Base-by-base conservation (phyloP, 2,888 invertebrate genomes). In the Synergus itoensis region DNA sequence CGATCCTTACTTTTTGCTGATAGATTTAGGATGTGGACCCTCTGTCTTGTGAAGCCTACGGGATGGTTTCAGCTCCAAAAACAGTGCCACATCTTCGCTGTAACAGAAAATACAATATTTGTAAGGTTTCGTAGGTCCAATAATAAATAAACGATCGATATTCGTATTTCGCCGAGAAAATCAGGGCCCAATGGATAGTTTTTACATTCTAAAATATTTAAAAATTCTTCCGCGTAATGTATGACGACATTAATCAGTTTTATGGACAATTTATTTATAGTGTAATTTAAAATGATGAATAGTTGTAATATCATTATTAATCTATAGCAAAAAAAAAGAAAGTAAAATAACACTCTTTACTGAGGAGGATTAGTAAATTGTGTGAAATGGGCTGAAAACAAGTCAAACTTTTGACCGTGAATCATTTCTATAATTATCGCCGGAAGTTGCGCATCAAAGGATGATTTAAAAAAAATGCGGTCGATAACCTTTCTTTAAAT, bases 1-100 rank as follows among this genome's bases (percentile, higher is more conserved):
- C 82, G 76, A 76, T 87, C 88, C 91, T 91, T 91, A 91, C 91
- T 91, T 89, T 90, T 89, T 91, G 82, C 87, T 88, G 83, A 90
- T 85, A 83, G 83, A 80, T 84, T 83, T 85, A 73, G 84, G 89
- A 82, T 85, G 87, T 77, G 88, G 87, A 83, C 81, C 84, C 85
- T 86, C 87, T 80, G 84, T 84, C 81, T 88, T 89, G 83, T 87
- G 88, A 84, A 89, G 87, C 87, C 87, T 89, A 82, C 90, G 90
- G 82, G 88, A 87, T 79, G 89, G 88, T 89, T 83, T 91, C 89
- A 91, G 87, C 90, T 91, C 89, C 90, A 88, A 76, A 82, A 86
- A 82, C 85, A 86, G 82, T 80, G 87, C 87, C 88, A 86, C 90
- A 88, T 91, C 90, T 87, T 90, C 84, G 83, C 91, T 91, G 87